Evolutionary conservation across 2,113 vertebrate species (phyloP).

Genomic region (Chrysemys picta): DNA sequence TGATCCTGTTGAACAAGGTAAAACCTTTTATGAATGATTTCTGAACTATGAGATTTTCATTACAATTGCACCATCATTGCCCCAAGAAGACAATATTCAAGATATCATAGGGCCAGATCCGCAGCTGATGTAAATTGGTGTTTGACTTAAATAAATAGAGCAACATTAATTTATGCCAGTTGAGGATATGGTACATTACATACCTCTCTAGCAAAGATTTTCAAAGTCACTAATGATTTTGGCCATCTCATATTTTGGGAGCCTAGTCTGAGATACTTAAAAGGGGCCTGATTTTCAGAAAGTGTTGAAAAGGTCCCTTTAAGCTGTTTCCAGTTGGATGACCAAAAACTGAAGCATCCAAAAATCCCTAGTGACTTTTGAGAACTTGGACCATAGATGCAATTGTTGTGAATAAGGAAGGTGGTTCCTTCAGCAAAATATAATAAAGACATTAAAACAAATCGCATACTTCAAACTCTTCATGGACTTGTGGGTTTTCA

Average conservation of each 20-base stretch:
- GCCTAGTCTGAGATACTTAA: rapidly evolving
- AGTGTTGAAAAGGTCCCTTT: not conserved
- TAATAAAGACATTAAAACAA: not conserved
- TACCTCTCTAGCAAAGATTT: not conserved
- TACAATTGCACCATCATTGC: not conserved
- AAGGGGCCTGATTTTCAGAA: not conserved
- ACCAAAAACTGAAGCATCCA: not conserved
- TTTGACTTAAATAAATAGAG: not conserved
- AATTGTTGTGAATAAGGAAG: not conserved
- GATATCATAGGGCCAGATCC: not conserved
- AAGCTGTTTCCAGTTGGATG: not conserved
- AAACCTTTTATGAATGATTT: not conserved
- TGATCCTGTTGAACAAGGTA: not conserved
- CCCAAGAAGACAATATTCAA: not conserved
- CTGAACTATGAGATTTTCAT: not conserved
- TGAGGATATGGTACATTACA: not conserved
- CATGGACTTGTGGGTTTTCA: rapidly evolving
- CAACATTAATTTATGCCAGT: not conserved
- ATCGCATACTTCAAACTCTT: not conserved
- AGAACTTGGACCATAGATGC: rapidly evolving
- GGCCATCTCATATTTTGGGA: not conserved
- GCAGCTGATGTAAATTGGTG: not conserved
- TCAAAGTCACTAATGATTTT: not conserved
- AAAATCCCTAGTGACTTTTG: not conserved
- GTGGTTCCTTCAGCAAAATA: not conserved